Evolutionary conservation across 2,797 vertebrate genomes (phyloP).

Genomic region (Sebastolobus alascanus): DNA sequence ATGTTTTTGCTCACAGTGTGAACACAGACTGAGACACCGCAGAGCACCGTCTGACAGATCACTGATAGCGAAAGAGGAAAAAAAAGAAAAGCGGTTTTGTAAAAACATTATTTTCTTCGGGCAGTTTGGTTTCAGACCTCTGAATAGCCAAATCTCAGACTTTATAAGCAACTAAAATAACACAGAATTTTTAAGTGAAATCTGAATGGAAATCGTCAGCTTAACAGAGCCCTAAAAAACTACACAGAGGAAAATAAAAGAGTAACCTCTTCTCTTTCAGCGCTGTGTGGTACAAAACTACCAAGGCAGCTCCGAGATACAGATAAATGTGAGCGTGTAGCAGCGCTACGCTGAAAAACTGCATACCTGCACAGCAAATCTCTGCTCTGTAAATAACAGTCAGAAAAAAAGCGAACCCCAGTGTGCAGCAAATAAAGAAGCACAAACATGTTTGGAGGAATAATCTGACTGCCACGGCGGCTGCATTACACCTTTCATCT

Average conservation of each 20-base stretch:
- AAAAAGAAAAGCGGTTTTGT: slow-evolving; percentile 2
- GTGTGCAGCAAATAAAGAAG: slow-evolving; percentile 66
- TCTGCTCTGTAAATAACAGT: slow-evolving; percentile 59
- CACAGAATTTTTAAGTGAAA: not conserved
- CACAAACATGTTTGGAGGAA: slow-evolving; percentile 64
- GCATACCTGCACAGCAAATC: slow-evolving; percentile 69
- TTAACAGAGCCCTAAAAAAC: not conserved
- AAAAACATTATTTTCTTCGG: slow-evolving; percentile 27
- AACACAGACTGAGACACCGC: slow-evolving; percentile 66
- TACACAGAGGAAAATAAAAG: not conserved
- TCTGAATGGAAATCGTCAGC: not conserved
- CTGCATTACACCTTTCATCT: slow-evolving; percentile 77
- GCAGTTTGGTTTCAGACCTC: not conserved
- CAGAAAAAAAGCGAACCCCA: slow-evolving; percentile 1
- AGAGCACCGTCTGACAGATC: slow-evolving; percentile 71
- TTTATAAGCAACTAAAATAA: slow-evolving; percentile 3
- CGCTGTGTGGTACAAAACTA: not conserved
- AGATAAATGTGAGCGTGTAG: slow-evolving; percentile 34
- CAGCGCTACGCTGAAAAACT: slow-evolving; percentile 33
- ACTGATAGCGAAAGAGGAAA: slow-evolving; percentile 51
- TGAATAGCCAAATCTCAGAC: not conserved
- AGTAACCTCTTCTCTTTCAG: not conserved
- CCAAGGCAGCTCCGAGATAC: slow-evolving; percentile 22
- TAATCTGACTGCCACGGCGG: slow-evolving; percentile 68
- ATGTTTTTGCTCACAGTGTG: slow-evolving; percentile 47